Base-by-base conservation (phyloP, 2,888 invertebrate genomes). In the Ypsolopha sequella region DNA sequence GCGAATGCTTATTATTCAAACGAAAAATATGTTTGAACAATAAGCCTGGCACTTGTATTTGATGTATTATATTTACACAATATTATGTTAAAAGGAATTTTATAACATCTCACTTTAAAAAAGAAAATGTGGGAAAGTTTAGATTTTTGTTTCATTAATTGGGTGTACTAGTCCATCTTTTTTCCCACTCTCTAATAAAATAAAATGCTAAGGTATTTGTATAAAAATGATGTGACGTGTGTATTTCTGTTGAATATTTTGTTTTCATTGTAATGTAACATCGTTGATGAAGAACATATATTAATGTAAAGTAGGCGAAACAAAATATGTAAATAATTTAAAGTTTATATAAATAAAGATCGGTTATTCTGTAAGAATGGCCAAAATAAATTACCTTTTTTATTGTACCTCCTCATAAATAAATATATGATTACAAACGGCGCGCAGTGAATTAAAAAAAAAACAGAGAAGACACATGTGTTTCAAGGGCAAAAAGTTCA, bases 301-400 rank as follows among this genome's bases (percentile, higher is more conserved):
- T 77, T 81, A 81, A 80, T 85, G 85, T 84, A 84, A 85, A 84
- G 86, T 86, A 86, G 86, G 73, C 64, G 61, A 73, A 76, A 73
- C 73, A 71, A 80, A 85, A 82, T 79, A 73, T 86, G 85, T 84
- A 86, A 79, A 85, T 85, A 85, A 82, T 76, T 84, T 85, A 86
- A 86, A 85, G 86, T 85, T 86, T 86, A 85, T 86, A 81, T 80
- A 82, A 52, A 86, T 86, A 86, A 86, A 85, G 71, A 74, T 75
- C 71, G 76, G 75, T 63, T 72, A 71, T 82, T 80, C 86, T 86
- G 75, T 67, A 76, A 86, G 86, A 64, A 75, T 72, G 61, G 62
- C 76, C 66, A 69, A 78, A 70, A 73, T 67, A 64, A 61, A 41
- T 49, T 9, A 10, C 1, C 6, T 62, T 63, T 57, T 59, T 59